Evolutionary conservation across 2,797 vertebrate species (phyloP).

Genomic region (Sylvilagus floridanus): DNA sequence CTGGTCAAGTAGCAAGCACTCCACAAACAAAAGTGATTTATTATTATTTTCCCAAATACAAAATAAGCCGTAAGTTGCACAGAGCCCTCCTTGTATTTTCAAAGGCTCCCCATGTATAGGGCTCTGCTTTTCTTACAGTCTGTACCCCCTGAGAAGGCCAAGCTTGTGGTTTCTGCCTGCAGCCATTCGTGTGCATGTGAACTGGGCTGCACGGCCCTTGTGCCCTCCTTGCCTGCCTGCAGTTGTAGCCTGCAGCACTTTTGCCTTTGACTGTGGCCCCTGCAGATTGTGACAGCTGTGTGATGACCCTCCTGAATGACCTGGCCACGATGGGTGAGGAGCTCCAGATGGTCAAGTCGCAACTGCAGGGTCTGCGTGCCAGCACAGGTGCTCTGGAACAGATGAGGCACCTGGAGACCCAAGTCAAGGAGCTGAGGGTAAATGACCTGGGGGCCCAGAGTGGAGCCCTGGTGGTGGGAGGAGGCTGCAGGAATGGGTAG

Average conservation of each 20-base stretch:
- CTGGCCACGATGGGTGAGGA: slow-evolving; percentile 91
- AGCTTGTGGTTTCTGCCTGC: neutral
- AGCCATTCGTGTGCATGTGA: accelerated
- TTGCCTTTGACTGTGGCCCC: slow-evolving; percentile 62
- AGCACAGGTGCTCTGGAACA: slow-evolving; percentile 87
- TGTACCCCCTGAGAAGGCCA: neutral
- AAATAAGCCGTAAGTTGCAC: neutral
- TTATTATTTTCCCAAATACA: neutral
- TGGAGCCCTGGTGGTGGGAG: too few relatives aligned
- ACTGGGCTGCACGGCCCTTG: neutral
- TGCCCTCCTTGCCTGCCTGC: neutral
- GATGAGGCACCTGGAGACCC: slow-evolving; percentile 91
- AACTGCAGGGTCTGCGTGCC: slow-evolving; percentile 89
- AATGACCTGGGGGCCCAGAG: neutral
- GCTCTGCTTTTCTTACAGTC: neutral
- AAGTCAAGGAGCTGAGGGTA: slow-evolving; percentile 92
- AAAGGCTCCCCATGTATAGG: neutral
- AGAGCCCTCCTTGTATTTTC: neutral
- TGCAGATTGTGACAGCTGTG: slow-evolving; percentile 96
- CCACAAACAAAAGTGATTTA: neutral
- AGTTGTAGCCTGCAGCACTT: neutral
- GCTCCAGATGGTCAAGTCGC: slow-evolving; percentile 90
- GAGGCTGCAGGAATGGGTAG: neutral
- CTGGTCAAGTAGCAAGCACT: neutral
- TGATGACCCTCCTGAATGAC: slow-evolving; percentile 92